These are phyloP conservation scores for Danionella cerebrum DNA, from an alignment of 2,113 vertebrate genomes.

Conservation along the genomic window DNA sequence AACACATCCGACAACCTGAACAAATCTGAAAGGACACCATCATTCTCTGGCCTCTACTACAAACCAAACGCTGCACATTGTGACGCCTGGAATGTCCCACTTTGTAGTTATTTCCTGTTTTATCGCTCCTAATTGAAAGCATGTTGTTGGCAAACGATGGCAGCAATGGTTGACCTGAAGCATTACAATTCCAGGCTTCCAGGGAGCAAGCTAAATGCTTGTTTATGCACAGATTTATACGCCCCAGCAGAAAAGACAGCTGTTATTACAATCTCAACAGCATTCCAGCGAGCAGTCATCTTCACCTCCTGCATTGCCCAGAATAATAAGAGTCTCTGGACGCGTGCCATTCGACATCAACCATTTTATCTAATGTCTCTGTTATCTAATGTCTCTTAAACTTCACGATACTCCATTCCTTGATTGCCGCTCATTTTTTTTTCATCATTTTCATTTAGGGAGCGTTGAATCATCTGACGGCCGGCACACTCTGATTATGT, in stretches of 20 bases:
- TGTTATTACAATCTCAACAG: constrained; percentile 62
- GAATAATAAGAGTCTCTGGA: constrained; percentile 25
- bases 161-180: constrained; percentile 45
- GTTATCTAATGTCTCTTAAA: not conserved
- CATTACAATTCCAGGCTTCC: constrained; percentile 46
- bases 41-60: constrained; percentile 21
- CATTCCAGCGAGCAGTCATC: constrained; percentile 47
- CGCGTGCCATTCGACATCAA: constrained; percentile 30
- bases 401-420: not conserved
- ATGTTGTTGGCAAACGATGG: constrained; percentile 49
- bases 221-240: constrained; percentile 65
- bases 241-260: constrained; percentile 65
- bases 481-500: constrained; percentile 38
- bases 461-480: constrained; percentile 28
- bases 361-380: not conserved
- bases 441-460: constrained; percentile 11
- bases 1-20: not conserved
- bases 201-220: constrained; percentile 52
- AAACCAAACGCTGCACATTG: constrained; percentile 30
- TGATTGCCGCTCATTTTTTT: not conserved
- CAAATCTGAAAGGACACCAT: not conserved
- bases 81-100: constrained; percentile 56
- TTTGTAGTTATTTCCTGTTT: constrained; percentile 67
- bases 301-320: constrained; percentile 46
- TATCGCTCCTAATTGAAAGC: constrained; percentile 69